Conservation (phyloP, 2,797 vertebrate genomes). For the Malacoctenus gilli region DNA sequence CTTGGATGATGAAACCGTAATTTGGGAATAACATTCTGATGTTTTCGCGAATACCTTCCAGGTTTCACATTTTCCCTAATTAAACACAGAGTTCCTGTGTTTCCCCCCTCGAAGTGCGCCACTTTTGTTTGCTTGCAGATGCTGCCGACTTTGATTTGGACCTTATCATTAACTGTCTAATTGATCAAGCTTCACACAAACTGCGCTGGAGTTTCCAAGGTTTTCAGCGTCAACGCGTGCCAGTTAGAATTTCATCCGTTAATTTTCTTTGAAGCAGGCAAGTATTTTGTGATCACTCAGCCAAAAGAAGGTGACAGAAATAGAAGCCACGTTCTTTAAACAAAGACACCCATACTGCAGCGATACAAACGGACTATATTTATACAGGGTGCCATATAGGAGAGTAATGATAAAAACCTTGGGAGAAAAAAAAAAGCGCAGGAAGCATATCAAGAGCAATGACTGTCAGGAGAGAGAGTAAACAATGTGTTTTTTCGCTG, state of each 20-base stretch:
- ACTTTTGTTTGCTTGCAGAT: slow-evolving; percentile 18
- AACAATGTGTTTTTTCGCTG: background rate
- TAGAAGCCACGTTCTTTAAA: background rate
- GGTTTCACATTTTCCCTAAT: slow-evolving; percentile 27
- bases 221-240: slow-evolving; percentile 16
- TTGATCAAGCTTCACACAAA: slow-evolving; percentile 38
- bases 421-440: background rate
- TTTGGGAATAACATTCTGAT: slow-evolving; percentile 15
- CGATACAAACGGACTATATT: slow-evolving; percentile 9
- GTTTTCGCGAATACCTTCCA: slow-evolving; percentile 13
- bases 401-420: background rate
- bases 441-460: slow-evolving; percentile 8
- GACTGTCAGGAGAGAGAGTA: slow-evolving; percentile 9
- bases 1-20: slow-evolving; percentile 62
- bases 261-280: slow-evolving; percentile 14
- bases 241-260: slow-evolving; percentile 4
- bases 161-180: slow-evolving; percentile 24
- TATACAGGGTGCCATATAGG: background rate
- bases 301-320: slow-evolving; percentile 21
- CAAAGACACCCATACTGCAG: background rate
- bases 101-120: slow-evolving; percentile 2
- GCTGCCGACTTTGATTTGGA: slow-evolving; percentile 7
- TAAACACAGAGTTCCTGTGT: background rate
- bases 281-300: slow-evolving; percentile 20
- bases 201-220: slow-evolving; percentile 5